phyloP scores from a whole-genome alignment of 2,113 vertebrate genomes.

The Syngnathus typhle region DNA sequence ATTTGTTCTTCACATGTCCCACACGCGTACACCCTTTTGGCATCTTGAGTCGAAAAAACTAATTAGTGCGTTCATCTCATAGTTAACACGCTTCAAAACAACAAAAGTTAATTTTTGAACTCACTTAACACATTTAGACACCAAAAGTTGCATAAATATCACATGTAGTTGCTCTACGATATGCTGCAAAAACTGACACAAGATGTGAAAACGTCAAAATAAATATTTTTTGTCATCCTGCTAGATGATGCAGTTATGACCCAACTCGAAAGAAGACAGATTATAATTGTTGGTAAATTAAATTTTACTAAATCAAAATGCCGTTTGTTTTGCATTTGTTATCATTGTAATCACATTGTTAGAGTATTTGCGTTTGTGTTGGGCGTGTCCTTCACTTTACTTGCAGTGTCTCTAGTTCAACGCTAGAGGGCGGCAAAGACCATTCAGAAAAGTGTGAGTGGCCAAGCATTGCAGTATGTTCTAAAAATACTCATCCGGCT shows the following conservation, averaged over 20 bases:
- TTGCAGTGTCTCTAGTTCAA: constrained; percentile 16
- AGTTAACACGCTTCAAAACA: constrained; percentile 23
- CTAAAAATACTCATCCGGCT: constrained; percentile 2
- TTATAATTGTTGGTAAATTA: constrained; percentile 61
- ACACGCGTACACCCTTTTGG: background rate
- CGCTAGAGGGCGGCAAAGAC: constrained; percentile 38
- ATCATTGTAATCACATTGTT: background rate
- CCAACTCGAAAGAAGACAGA: constrained; percentile 56
- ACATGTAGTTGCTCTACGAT: constrained; percentile 45
- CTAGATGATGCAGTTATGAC: constrained; percentile 65
- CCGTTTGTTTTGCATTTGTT: constrained; percentile 14
- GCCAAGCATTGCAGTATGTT: background rate
- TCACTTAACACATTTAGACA: constrained; percentile 12
- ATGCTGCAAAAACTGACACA: constrained; percentile 65
- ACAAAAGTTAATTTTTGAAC: constrained; percentile 18
- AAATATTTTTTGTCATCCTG: constrained; percentile 65
- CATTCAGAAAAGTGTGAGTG: background rate
- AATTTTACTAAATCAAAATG: constrained; percentile 60
- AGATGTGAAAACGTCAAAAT: constrained; percentile 42
- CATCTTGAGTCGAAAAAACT: background rate
- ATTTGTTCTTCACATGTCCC: constrained; percentile 21
- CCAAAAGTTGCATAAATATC: constrained; percentile 28
- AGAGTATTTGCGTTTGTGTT: background rate
- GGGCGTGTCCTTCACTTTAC: background rate
- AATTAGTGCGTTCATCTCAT: constrained; percentile 50